Percentiles rank a stretch among this genome's conserved stretches.
These are phyloP conservation scores for Callorhinus ursinus DNA, from an alignment of 2,113 vertebrate species.

Conservation along the genomic window DNA sequence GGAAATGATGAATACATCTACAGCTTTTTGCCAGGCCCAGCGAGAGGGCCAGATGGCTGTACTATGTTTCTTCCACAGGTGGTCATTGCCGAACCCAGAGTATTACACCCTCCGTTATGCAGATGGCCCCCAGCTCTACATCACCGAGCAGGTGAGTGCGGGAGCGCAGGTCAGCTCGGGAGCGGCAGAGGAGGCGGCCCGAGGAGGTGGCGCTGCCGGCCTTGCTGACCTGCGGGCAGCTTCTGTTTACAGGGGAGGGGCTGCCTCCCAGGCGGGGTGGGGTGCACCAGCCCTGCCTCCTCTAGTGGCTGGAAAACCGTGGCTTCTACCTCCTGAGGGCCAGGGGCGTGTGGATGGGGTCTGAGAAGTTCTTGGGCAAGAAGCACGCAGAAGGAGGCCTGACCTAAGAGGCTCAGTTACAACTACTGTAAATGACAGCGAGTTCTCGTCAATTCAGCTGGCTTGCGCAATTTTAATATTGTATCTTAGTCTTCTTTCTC, in stretches of 20 bases:
- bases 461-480: neutral
- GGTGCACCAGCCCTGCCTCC: neutral
- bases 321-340: neutral
- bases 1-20: neutral
- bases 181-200: neutral
- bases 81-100: conserved; percentile 96
- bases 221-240: neutral
- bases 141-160: conserved; percentile 94
- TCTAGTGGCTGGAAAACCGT: neutral
- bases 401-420: neutral
- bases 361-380: neutral
- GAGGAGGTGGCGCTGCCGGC: accelerated
- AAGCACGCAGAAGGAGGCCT: neutral
- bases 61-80: conserved; percentile 83
- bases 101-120: conserved; percentile 97
- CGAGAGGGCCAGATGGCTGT: neutral
- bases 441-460: neutral
- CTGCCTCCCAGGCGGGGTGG: neutral
- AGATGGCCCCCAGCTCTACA: conserved; percentile 97
- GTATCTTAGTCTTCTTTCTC: conserved; percentile 51
- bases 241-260: neutral
- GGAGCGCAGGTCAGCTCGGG: conserved; percentile 86
- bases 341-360: neutral
- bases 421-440: neutral
- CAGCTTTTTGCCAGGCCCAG: neutral